Evolutionary conservation across 2,888 invertebrate genomes (phyloP), one percentile per base, ranked within the genome.

Genomic region (Agrenia bidenticulata): DNA sequence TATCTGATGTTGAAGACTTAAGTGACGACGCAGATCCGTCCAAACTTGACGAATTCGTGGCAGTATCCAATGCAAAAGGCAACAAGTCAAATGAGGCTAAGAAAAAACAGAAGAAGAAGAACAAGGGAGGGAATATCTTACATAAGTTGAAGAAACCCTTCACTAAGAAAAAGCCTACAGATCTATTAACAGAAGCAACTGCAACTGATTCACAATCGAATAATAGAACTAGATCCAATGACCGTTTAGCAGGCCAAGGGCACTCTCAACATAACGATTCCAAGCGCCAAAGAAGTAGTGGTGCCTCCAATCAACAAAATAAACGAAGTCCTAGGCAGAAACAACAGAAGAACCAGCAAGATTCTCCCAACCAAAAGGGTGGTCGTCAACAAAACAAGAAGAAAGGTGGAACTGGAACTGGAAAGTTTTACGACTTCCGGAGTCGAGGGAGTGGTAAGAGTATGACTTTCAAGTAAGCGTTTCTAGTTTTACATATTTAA

Each of bases 81-180:
- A 32, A 32, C 11, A 32, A 11, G 32, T 32, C 32, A 32, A 32
- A 11, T 32, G 32, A 32, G 4, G 4, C 32, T 4, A 32, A 32
- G 4, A 32, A 32, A 11, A 32, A 32, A 32, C 15, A 60, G n/a
- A 21, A 54, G 41, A 66, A 62, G 45, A 66, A 66, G n/a, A 61
- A 24, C 5, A 65, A 53, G 41, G 61, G 55, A 23, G 66, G 66
- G 19, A 66, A 66, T 21, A 21, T 66, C 9, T 21, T 66, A 13
- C 51, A 66, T 49, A 26, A 57, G 26, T 17, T 66, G 32, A 66
- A 66, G 50, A 66, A 62, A 37, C 27, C 23, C 27, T 62, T 62
- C 27, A 32, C 53, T 0, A 62, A 27, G 24, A 58, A 62, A 17
- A 59, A 53, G 24, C 1, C 23, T 11, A 45, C 13, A 42, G 26